Conservation (phyloP, 1,140 invertebrate genomes). For the Diuraphis noxia region DNA sequence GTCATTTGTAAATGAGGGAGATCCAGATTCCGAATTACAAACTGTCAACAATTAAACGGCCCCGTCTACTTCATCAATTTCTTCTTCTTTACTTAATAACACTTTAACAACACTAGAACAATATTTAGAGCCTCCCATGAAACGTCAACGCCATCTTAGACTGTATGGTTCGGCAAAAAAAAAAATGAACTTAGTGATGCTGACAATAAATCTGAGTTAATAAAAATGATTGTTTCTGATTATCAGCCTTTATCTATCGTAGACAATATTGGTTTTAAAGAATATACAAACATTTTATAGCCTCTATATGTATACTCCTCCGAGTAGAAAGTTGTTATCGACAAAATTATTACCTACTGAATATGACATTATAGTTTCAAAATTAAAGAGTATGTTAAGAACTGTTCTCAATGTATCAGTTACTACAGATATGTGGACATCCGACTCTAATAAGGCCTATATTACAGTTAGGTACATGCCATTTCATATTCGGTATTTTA, state of each 20-base stretch:
- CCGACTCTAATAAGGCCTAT: conserved; percentile 39
- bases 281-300: conserved; percentile 40
- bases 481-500: conserved; percentile 40
- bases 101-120: background rate
- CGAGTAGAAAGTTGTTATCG: conserved; percentile 27
- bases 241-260: conserved; percentile 44
- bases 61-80: background rate
- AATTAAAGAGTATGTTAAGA: conserved; percentile 9
- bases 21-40: background rate
- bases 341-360: conserved; percentile 26
- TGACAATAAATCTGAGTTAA: background rate
- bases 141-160: background rate
- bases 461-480: conserved; percentile 45
- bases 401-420: background rate
- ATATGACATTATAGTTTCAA: background rate
- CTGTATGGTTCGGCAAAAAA: background rate
- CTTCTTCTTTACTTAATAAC: background rate
- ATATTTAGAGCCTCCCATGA: background rate
- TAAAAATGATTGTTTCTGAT: conserved; percentile 1
- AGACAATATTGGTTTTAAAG: conserved; percentile 35
- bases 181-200: background rate
- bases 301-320: conserved; percentile 36
- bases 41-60: background rate
- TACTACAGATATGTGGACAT: conserved; percentile 50
- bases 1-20: background rate